phyloP scores from a whole-genome alignment of 2,113 vertebrate genomes.

The Laticauda colubrina region DNA sequence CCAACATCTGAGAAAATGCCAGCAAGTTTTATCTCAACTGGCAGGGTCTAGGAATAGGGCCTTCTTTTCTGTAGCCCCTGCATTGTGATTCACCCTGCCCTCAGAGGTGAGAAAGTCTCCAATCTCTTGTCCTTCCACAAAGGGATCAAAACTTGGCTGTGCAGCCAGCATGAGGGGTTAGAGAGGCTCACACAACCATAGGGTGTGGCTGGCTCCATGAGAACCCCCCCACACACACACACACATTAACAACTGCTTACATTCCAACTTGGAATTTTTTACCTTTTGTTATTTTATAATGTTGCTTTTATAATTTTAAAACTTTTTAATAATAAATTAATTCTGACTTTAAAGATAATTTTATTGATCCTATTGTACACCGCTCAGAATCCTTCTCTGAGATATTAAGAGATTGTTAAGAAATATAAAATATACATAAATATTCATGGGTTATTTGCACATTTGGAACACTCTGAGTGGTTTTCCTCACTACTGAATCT shows the following conservation, averaged over 20 bases:
- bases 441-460: conserved; percentile 35
- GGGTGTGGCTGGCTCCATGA: background rate
- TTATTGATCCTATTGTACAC: background rate
- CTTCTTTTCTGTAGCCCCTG: background rate
- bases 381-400: background rate
- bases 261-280: background rate
- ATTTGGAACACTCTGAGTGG: conserved; percentile 14
- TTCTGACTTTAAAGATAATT: background rate
- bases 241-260: background rate
- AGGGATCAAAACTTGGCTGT: background rate
- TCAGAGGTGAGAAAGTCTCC: background rate
- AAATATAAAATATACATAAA: background rate
- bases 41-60: background rate
- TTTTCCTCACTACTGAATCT: conserved; percentile 63
- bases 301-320: background rate
- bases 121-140: background rate
- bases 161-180: background rate
- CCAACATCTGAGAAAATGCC: conserved; percentile 2
- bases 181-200: background rate
- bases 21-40: conserved; percentile 25
- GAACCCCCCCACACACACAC: background rate
- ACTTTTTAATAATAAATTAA: background rate
- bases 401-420: background rate
- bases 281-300: background rate
- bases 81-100: background rate